These are phyloP conservation scores for Scartelaos histophorus DNA, from an alignment of 2,113 vertebrate species.

Conservation along the genomic window DNA sequence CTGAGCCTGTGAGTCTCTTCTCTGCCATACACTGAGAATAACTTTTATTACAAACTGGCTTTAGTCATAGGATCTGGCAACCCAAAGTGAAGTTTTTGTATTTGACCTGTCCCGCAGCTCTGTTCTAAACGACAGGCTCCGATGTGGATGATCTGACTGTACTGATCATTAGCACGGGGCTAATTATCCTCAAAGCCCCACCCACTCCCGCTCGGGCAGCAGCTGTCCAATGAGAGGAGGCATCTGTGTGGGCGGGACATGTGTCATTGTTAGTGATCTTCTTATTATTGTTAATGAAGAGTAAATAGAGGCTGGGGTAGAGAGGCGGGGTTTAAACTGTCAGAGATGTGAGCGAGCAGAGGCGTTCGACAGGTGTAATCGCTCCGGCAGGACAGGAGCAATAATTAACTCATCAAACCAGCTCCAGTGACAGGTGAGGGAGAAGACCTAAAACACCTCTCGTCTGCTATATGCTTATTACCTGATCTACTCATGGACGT, in stretches of 20 bases:
- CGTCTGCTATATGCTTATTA: no score
- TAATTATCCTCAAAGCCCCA: background rate
- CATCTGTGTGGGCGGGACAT: background rate
- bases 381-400: background rate
- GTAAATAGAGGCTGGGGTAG: background rate
- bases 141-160: background rate
- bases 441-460: background rate
- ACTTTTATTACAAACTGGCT: no score
- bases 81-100: no score
- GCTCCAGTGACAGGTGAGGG: background rate
- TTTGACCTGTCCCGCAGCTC: background rate
- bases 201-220: background rate
- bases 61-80: no score
- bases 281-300: background rate
- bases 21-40: no score
- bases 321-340: background rate
- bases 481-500: no score
- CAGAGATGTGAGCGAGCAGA: background rate
- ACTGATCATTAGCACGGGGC: background rate
- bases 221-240: background rate
- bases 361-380: background rate
- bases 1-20: no score
- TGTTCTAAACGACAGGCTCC: no score
- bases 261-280: background rate
- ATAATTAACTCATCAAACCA: background rate